Conservation (phyloP, 2,888 invertebrate species). For the Polydrusus tereticollis region DNA sequence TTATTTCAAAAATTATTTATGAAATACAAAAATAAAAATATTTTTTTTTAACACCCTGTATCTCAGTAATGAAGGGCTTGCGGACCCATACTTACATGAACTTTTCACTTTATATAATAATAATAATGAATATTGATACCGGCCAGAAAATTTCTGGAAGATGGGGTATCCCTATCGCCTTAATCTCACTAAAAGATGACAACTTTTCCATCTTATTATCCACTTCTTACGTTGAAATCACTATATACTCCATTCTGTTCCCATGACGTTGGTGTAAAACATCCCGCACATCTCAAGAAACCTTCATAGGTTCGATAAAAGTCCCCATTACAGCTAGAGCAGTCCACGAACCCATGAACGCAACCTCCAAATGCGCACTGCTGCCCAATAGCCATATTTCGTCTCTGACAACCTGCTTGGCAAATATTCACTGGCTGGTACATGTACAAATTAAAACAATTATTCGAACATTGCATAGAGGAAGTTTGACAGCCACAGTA, state of each 20-base stretch:
- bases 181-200: too few species aligned
- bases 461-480: neutral
- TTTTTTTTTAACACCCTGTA: too few species aligned
- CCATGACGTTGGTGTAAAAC: conserved; percentile 34
- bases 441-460: neutral
- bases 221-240: neutral
- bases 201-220: too few species aligned
- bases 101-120: too few species aligned
- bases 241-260: neutral
- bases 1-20: too few species aligned
- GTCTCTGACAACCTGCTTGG: conserved; percentile 23
- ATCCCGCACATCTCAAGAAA: conserved; percentile 32
- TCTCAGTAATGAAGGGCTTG: too few species aligned
- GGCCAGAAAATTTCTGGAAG: too few species aligned
- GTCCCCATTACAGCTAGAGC: conserved; percentile 22
- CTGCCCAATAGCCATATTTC: neutral
- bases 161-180: too few species aligned
- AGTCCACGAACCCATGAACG: conserved; percentile 12
- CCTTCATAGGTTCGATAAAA: conserved; percentile 20
- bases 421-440: conserved; percentile 34
- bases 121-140: too few species aligned
- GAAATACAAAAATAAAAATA: too few species aligned
- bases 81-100: too few species aligned
- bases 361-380: conserved; percentile 27
- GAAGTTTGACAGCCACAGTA: conserved; percentile 22